Base-by-base conservation (phyloP, 2,113 vertebrate species). In the Poecilia latipinna region DNA sequence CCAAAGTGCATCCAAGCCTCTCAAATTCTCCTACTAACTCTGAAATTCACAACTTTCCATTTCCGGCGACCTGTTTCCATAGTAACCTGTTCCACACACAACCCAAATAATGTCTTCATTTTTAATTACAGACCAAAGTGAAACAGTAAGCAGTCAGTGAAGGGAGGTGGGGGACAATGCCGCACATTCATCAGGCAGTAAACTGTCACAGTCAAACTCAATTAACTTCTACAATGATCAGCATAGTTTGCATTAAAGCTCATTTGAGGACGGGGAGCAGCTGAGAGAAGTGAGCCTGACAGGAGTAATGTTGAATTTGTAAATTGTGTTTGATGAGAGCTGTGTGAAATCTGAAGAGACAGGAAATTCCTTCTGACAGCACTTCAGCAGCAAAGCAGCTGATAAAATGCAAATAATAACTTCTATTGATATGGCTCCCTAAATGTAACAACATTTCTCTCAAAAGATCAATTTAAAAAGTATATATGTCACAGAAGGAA, bases 161-260 rank as follows among this genome's bases (percentile, higher is more conserved):
- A 80, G 74, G 74, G 70, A 19, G 32, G 62, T 57, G 64, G 51
- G 37, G 69, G 79, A 89, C 88, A 82, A 80, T 87, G 71, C 57
- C 13, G 57, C 64, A 77, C 70, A 80, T 90, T 83, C 74, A 82
- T 72, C 39, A 54, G 24, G 22, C 17, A 12, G n/a, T n/a, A 81
- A 87, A 80, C 22, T 37, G 60, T 78, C 29, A 3, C 61, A 84
- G 81, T 82, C 74, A 73, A 75, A 87, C 72, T 54, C 68, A 69
- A 83, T 90, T 86, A 74, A 76, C 88, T 82, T 89, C 61, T 66
- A 15, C 70, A 80, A 76, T 72, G 57, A 73, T 69, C 73, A 65
- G 62, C 67, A 75, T 0, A 74, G 63, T 86, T 83, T 75, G 76
- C 57, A 68, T 86, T 83, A 77, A 66, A 17, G 62, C 75, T 87